phyloP scores from a whole-genome alignment of 1,140 invertebrate genomes.

The Dendrolimus kikuchii region DNA sequence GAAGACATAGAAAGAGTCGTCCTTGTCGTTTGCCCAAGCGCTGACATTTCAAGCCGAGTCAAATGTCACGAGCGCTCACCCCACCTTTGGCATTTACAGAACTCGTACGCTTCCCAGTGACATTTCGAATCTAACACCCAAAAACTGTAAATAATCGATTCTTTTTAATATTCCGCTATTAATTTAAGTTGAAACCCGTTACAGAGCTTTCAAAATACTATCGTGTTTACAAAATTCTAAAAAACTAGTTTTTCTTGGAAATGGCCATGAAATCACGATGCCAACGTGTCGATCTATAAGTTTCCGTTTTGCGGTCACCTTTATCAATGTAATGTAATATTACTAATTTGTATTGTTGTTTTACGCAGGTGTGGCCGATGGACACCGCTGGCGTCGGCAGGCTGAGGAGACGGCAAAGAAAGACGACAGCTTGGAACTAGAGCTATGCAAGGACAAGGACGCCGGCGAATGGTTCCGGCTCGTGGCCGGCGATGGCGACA shows the following conservation, averaged over 20 bases:
- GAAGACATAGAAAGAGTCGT: slow-evolving; percentile 68
- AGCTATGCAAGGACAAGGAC: slow-evolving; percentile 94
- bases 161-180: background rate
- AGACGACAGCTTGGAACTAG: slow-evolving; percentile 89
- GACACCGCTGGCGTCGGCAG: slow-evolving; percentile 68
- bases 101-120: slow-evolving; percentile 36
- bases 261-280: no score
- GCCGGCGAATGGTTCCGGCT: slow-evolving; percentile 96
- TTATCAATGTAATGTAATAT: background rate
- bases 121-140: slow-evolving; percentile 52
- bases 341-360: slow-evolving; percentile 14
- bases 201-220: no score
- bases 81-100: slow-evolving; percentile 58
- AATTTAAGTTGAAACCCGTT: background rate
- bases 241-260: no score
- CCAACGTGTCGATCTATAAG: background rate
- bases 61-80: slow-evolving; percentile 64
- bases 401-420: slow-evolving; percentile 77
- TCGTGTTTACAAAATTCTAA: no score
- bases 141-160: slow-evolving; percentile 31
- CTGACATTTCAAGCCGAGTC: slow-evolving; percentile 65
- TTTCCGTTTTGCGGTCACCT: no score
- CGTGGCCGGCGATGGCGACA: slow-evolving; percentile 91
- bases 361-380: slow-evolving; percentile 34
- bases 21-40: slow-evolving; percentile 67